A percentile compares a stretch with the other conserved stretches of the same genome.
phyloP scores from a whole-genome alignment of 2,888 invertebrate species.

The Cephonodes hylas region DNA sequence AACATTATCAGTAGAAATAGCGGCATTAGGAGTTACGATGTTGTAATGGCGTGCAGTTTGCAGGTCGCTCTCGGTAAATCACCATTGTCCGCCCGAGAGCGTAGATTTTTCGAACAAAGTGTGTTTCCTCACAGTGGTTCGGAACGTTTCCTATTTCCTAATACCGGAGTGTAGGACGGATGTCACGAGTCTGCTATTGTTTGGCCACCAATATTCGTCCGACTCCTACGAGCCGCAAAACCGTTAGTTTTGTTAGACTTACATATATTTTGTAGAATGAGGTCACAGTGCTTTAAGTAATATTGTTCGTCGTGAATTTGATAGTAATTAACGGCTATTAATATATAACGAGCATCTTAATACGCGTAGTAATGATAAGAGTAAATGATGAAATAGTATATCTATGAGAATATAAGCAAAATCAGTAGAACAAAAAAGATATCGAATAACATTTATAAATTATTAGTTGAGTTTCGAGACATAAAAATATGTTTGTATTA shows the following conservation, averaged over 20 bases:
- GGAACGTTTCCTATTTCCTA: conserved; percentile 41
- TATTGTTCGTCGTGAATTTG: not conserved
- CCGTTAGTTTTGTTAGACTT: not conserved
- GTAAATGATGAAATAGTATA: not conserved
- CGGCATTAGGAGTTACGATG: conserved; percentile 2
- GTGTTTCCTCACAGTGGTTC: conserved; percentile 26
- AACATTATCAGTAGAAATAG: not conserved
- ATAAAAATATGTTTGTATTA: no score
- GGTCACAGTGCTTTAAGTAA: not conserved
- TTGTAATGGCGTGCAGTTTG: not conserved
- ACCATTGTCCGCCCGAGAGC: conserved; percentile 13
- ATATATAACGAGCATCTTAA: not conserved
- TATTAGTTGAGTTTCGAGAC: no score
- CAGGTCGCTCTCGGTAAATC: conserved; percentile 8
- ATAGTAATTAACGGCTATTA: not conserved
- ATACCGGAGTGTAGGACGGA: conserved; percentile 37
- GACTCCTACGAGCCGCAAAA: not conserved
- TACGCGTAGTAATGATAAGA: no score
- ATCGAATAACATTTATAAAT: no score
- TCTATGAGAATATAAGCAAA: not conserved
- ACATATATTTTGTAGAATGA: conserved; percentile 10
- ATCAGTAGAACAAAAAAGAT: not conserved
- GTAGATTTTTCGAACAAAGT: conserved; percentile 22
- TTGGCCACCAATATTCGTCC: conserved; percentile 20
- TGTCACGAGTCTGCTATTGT: conserved; percentile 49